Conservation (phyloP, 2,797 vertebrate species). For the Uromys caudimaculatus region DNA sequence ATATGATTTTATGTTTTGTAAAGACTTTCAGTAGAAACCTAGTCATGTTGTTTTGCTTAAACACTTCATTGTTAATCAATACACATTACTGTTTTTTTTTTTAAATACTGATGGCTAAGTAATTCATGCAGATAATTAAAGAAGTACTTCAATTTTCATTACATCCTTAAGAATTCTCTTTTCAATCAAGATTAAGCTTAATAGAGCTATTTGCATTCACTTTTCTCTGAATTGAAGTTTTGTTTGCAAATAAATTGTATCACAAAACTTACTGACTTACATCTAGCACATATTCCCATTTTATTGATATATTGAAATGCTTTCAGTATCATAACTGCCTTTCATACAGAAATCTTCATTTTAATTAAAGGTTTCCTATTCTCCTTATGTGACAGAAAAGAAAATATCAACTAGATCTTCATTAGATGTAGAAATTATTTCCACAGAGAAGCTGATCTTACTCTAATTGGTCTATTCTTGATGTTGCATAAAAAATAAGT, state of each 20-base stretch:
- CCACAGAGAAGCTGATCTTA: background rate
- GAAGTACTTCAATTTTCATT: slow-evolving; percentile 85
- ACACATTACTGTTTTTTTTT: slow-evolving; percentile 72
- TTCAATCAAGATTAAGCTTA: slow-evolving; percentile 83
- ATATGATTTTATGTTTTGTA: background rate
- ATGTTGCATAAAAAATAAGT: background rate
- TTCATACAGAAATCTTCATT: slow-evolving; percentile 72
- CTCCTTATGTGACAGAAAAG: slow-evolving; percentile 62
- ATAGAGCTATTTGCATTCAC: slow-evolving; percentile 82
- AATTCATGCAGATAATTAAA: slow-evolving; percentile 87
- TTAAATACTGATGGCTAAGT: slow-evolving; percentile 78
- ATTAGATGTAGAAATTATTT: slow-evolving; percentile 39
- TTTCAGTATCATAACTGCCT: slow-evolving; percentile 59
- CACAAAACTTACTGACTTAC: slow-evolving; percentile 81
- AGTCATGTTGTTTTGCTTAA: slow-evolving; percentile 68
- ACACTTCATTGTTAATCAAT: slow-evolving; percentile 77
- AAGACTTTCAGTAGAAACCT: slow-evolving; percentile 25
- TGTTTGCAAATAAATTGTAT: slow-evolving; percentile 83
- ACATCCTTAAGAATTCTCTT: slow-evolving; percentile 77
- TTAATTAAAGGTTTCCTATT: slow-evolving; percentile 71
- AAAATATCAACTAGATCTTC: background rate
- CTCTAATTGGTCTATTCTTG: background rate
- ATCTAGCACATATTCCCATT: slow-evolving; percentile 74
- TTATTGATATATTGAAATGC: slow-evolving; percentile 82
- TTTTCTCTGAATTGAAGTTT: slow-evolving; percentile 82